phyloP scores from a whole-genome alignment of 2,797 vertebrate genomes.

The Gila robusta region DNA sequence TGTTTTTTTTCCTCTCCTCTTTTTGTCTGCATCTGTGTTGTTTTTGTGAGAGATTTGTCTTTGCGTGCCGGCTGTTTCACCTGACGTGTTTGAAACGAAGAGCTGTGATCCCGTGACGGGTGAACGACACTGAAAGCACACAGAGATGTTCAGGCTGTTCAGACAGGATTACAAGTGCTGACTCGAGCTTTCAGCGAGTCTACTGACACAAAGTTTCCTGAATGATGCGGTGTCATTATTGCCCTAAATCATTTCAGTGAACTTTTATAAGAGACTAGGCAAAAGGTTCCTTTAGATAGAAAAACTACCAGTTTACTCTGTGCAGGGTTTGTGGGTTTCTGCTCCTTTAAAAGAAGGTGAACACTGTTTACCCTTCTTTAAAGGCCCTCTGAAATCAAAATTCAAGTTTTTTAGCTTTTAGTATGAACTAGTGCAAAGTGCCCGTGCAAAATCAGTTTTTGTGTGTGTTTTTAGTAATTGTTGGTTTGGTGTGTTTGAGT shows the following conservation, averaged over 20 bases:
- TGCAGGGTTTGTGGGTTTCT: neutral
- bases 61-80: conserved; percentile 58
- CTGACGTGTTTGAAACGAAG: conserved; percentile 63
- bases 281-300: neutral
- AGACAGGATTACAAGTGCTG: conserved; percentile 70
- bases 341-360: neutral
- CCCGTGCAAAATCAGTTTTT: no score
- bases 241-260: neutral
- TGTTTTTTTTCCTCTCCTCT: neutral
- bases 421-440: no score
- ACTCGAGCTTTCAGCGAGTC: conserved; percentile 44
- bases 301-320: neutral
- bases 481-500: no score
- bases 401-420: no score
- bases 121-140: conserved; percentile 64
- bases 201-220: neutral
- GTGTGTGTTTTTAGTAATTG: no score
- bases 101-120: conserved; percentile 67
- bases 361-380: no score
- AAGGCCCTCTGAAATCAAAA: no score
- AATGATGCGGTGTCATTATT: neutral
- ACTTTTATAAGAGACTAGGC: neutral
- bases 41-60: conserved; percentile 35
- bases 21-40: conserved; percentile 1
- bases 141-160: conserved; percentile 70